phyloP scores from a whole-genome alignment of 2,888 invertebrate species.

The Plagodis dolabraria region DNA sequence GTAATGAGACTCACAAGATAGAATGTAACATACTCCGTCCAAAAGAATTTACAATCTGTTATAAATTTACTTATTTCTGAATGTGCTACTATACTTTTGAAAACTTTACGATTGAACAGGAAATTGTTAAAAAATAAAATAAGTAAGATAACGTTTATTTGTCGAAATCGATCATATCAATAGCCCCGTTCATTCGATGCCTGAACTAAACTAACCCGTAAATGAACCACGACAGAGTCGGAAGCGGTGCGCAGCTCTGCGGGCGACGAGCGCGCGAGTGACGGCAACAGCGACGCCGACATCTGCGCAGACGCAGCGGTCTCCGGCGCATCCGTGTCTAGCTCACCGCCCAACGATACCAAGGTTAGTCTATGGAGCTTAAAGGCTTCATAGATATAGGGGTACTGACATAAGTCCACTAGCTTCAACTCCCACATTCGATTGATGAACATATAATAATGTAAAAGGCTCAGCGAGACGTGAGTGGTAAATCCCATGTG shows the following conservation, averaged over 20 bases:
- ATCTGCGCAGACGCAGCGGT: conserved; percentile 73
- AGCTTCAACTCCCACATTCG: too few species aligned
- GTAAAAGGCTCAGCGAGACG: too few species aligned
- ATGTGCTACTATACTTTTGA: too few species aligned
- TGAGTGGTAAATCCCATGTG: too few species aligned
- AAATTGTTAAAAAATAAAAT: too few species aligned
- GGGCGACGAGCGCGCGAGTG: conserved; percentile 76
- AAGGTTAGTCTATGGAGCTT: conserved; percentile 59
- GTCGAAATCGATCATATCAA: conserved; percentile 1
- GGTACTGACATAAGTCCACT: neutral
- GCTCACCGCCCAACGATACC: conserved; percentile 83
- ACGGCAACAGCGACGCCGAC: conserved; percentile 78
- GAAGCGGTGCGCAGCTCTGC: conserved; percentile 73
- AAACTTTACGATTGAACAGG: too few species aligned
- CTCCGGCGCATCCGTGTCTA: conserved; percentile 79
- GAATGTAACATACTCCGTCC: too few species aligned
- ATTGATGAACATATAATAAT: too few species aligned
- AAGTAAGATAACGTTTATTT: conserved; percentile 1
- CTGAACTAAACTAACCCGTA: neutral
- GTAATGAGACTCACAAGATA: too few species aligned
- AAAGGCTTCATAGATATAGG: neutral
- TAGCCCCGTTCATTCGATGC: neutral
- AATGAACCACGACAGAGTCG: conserved; percentile 56
- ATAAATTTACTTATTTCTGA: too few species aligned
- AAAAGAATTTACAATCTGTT: too few species aligned